These are phyloP conservation scores for Brachypteracias leptosomus DNA, from an alignment of 2,113 vertebrate species.

Conservation along the genomic window DNA sequence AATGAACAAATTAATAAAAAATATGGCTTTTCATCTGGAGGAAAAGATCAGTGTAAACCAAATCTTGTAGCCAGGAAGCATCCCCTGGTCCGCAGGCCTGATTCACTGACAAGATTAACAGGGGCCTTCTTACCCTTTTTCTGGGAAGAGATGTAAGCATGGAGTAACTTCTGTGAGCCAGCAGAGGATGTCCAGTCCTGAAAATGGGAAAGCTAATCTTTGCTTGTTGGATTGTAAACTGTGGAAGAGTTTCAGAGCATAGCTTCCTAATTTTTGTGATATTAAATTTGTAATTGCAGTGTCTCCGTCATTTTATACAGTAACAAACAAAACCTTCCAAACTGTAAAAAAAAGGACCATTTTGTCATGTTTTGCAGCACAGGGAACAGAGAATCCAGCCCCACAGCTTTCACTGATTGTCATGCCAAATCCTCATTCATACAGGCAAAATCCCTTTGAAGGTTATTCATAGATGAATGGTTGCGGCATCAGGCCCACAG, in stretches of 20 bases:
- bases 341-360: background rate
- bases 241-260: accelerated
- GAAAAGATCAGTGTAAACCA: background rate
- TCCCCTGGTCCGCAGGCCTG: background rate
- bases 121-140: background rate
- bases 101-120: background rate
- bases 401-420: background rate
- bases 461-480: background rate
- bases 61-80: background rate
- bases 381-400: background rate
- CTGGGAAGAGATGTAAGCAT: background rate
- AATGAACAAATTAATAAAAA: background rate
- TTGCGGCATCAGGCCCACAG: background rate
- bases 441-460: background rate
- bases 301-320: background rate
- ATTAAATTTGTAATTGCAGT: background rate
- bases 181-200: background rate
- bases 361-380: background rate
- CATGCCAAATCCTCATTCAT: background rate
- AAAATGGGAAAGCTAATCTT: background rate
- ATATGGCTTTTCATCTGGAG: background rate
- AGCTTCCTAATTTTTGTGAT: background rate
- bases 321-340: background rate
- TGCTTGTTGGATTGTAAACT: background rate
- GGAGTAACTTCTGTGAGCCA: background rate